Evolutionary conservation across 2,797 vertebrate species (phyloP), one percentile per base, ranked within the genome.

Genomic region (Uromys caudimaculatus): DNA sequence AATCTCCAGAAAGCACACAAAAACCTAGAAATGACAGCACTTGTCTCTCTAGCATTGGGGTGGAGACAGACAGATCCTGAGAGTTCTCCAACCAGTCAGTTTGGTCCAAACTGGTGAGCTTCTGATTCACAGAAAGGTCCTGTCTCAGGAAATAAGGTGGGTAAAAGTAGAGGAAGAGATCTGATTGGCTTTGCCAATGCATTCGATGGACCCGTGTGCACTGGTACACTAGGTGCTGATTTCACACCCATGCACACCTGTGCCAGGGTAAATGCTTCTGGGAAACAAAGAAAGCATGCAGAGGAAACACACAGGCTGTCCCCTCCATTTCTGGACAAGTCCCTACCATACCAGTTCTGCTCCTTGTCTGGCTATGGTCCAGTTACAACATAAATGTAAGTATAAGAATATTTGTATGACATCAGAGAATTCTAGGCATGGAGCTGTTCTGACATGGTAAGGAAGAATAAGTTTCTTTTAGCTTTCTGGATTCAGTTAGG

Each of bases 401-500:
- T 38, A 60, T 0, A 0, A n/a, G 14, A 84, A 84, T 88, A 54
- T n/a, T 41, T 60, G 17, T 6, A 0, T 69, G 47, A 52, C 1
- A 0, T 54, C 16, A 4, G 58, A 62, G 32, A 76, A 21, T 73
- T 64, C 67, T 44, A 23, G 85, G 19, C 13, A 78, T 58, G 29
- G 24, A 44, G n/a, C 11, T 81, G 2, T 47, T 88, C 27, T 54
- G n/a, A 44, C 24, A 0, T 27, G 0, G 12, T 50, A 44, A 82
- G 32, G 21, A 73, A 58, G 9, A 27, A 56, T 16, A 41, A 3
- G 21, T 71, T 81, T 75, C 50, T 17, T 93, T 84, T 14, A 95
- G 82, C 35, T 92, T 79, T 50, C 47, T 83, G 21, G 38, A 89
- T 73, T 96, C 35, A 38, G 0, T 32, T 89, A 71, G 35, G 27